Base-by-base conservation (phyloP, 2,888 invertebrate species). In the Eledone cirrhosa region DNA sequence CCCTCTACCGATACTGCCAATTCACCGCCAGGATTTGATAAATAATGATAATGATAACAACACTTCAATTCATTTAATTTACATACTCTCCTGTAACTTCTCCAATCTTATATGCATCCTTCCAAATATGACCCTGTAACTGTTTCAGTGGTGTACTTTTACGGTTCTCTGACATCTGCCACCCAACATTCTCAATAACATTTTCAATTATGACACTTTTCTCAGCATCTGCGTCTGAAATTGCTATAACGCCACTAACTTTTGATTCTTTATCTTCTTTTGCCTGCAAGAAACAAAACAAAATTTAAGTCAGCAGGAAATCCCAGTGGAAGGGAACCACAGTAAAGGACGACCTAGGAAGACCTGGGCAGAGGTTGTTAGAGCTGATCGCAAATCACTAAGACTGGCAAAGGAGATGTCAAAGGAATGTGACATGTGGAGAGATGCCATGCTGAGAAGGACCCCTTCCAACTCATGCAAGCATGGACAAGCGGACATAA, bases 81-180 rank as follows among this genome's bases (percentile, higher is more conserved):
- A 95, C 97, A 94, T 92, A 98, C 97, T 97, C 97, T 90, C 95
- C 96, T 90, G 94, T 95, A 4, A 98, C 91, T 53, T 93, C 93
- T 53, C 95, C 95, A 78, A 92, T 92, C 84, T 94, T 93, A 89
- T 96, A 98, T 5, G 96, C 98, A 84, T 94, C 93, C 86, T 94
- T 93, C 95, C 96, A 97, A 86, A 98, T 94, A 82, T 95, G 93
- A 0, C 97, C 97, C 90, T 98, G 98, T n/a, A 98, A 92, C 77
- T 93, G 93, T 90, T 98, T 98, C 81, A 98, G 92, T 8, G 95
- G 94, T 8, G 93, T 93, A 53, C 94, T 93, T 90, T 97, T 96
- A 80, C 95, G 93, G 90, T 97, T 95, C 41, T 92, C 91, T 75
- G 95, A 94, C 93, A 97, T 97, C 90, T 95, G 94, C 93, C 95